Base-by-base conservation (phyloP, 2,797 vertebrate genomes). In the Cossypha heuglini region DNA sequence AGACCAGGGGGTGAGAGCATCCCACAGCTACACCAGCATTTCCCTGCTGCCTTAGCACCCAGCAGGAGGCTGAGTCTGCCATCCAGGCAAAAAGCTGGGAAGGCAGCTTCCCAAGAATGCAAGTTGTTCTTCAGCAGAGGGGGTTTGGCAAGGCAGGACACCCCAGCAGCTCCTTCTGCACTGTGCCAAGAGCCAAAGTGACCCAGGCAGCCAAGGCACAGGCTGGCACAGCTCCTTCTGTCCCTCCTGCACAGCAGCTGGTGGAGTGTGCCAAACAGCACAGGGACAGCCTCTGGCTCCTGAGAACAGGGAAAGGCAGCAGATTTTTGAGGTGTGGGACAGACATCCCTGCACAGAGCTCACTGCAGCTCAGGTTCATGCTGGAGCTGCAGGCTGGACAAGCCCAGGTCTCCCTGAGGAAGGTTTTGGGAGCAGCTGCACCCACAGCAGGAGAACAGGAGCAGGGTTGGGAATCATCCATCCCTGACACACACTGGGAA, bases 291-390 rank as follows among this genome's bases (percentile, higher is more conserved):
- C 52, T 62, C 79, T 66, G 61, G 6, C 26, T 11, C 9, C 29
- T 24, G 6, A 17, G 17, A 10, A 16, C 0, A 0, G 0, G 76
- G 38, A 69, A 86, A 57, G 0, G 10, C 40, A 42, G 4, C 1
- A 0, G 1, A 4, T 4, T 66, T 49, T 31, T 13, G 5, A 54
- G 33, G 46, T 5, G 16, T 15, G 21, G 40, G 61, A 67, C 16
- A 21, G 76, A 51, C 0, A 1, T 4, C 48, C 37, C 68, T 28
- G 28, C 15, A 1, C 11, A 9, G 67, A 46, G 45, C 45, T 71
- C 3, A 1, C 57, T 49, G 31, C 31, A 68, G 38, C 46, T 35
- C 76, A 19, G 61, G 18, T 7, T 48, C 3, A 4, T 0, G 33
- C 43, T 54, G 54, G 22, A 73, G 46, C 63, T 46, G 14, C 55